A percentile compares a stretch with the other conserved stretches of the same genome.
Conservation (phyloP, 23 tunicate species). For the Aplidium turbinatum region DNA sequence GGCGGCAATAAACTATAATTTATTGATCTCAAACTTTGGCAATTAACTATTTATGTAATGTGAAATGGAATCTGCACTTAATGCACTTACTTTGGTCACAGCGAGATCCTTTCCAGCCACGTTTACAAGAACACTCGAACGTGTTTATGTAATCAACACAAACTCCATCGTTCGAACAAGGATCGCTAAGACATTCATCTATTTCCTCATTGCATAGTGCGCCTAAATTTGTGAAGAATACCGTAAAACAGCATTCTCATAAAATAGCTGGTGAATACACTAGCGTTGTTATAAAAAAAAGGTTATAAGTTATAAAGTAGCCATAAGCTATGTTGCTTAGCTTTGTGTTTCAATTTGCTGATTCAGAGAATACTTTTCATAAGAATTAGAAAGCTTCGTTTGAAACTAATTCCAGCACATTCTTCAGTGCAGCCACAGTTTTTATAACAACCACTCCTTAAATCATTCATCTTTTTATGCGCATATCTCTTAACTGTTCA, state of each 20-base stretch:
- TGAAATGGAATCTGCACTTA: neutral
- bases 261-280: neutral
- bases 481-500: no score
- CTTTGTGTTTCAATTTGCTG: no score
- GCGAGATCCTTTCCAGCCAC: slow-evolving; percentile 22
- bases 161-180: slow-evolving; percentile 8
- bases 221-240: neutral
- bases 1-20: no score
- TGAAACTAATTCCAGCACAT: neutral
- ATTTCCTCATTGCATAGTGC: neutral
- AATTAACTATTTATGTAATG: no score
- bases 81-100: slow-evolving; percentile 18
- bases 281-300: no score
- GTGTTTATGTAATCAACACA: slow-evolving; percentile 7
- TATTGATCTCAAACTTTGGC: no score
- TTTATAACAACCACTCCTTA: no score
- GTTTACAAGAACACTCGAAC: slow-evolving; percentile 10
- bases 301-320: no score
- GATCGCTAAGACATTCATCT: slow-evolving; percentile 6
- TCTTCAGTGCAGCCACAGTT: neutral
- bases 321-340: no score
- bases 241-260: neutral
- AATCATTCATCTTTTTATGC: no score
- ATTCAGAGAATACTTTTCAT: no score
- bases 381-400: no score